Percentiles rank a stretch among this genome's conserved stretches.
Evolutionary conservation across 2,113 vertebrate genomes (phyloP).

Genomic region (Bujurquina vittata): DNA sequence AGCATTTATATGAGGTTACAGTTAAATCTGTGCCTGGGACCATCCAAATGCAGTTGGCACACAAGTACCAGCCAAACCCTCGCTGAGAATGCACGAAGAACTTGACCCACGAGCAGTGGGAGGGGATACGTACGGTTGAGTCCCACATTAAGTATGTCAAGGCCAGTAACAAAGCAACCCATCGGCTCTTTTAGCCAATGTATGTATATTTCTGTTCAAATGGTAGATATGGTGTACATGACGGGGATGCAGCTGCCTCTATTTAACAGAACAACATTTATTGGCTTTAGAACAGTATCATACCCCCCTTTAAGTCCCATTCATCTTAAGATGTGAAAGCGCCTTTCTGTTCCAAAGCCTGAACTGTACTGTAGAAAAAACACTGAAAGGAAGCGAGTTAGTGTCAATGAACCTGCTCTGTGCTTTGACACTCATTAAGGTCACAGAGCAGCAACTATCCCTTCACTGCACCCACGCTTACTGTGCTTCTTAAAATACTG

Average conservation of each 20-base stretch:
- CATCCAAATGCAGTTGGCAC: constrained; percentile 64
- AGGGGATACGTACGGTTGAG: constrained; percentile 43
- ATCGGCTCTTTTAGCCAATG: constrained; percentile 10
- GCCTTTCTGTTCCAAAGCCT: constrained; percentile 33
- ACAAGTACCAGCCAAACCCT: constrained; percentile 69
- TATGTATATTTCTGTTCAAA: constrained; percentile 12
- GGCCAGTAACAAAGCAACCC: constrained; percentile 28
- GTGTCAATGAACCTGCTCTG: constrained; percentile 46
- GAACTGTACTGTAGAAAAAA: constrained; percentile 10
- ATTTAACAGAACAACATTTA: constrained; percentile 50
- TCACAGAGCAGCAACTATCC: background rate
- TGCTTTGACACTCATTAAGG: constrained; percentile 22
- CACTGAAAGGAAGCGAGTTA: constrained; percentile 21
- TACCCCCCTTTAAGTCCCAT: constrained; percentile 44
- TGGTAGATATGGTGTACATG: background rate
- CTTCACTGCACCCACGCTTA: constrained; percentile 5
- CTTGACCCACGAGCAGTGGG: constrained; percentile 63
- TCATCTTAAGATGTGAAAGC: constrained; percentile 48
- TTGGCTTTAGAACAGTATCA: constrained; percentile 54
- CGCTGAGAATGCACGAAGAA: constrained; percentile 70
- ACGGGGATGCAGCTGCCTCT: constrained; percentile 38
- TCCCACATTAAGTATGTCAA: constrained; percentile 46
- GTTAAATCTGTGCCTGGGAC: constrained; percentile 29
- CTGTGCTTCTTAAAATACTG: background rate
- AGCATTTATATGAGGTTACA: background rate